Evolutionary conservation across 2,797 vertebrate species (phyloP).

Genomic region (Paramormyrops hopkinsi): DNA sequence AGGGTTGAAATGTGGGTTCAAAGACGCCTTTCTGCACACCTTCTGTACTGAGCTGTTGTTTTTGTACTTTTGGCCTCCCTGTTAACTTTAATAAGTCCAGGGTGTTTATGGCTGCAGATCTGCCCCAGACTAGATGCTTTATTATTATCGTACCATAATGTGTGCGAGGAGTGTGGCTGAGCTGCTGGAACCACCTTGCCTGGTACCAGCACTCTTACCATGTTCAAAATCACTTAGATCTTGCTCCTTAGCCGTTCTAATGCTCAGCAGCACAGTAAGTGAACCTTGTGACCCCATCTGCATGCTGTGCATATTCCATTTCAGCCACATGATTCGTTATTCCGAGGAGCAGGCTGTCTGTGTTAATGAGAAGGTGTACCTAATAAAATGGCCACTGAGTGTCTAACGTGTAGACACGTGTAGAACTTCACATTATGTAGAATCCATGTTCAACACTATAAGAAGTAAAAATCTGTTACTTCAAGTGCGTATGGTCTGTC

Average conservation of each 20-base stretch:
- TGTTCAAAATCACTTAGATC: not conserved
- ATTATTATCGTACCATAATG: not conserved
- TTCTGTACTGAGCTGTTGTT: not conserved
- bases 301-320: not conserved
- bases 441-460: not conserved
- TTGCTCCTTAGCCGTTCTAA: not conserved
- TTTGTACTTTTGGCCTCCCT: not conserved
- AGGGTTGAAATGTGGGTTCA: not conserved
- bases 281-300: not conserved
- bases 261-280: not conserved
- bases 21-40: not conserved
- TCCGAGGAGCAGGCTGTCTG: not conserved
- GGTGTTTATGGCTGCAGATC: not conserved
- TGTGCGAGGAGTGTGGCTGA: not conserved
- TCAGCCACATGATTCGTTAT: not conserved
- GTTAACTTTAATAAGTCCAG: not conserved
- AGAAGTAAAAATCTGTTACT: not conserved
- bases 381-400: not conserved
- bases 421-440: not conserved
- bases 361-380: not conserved
- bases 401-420: not conserved
- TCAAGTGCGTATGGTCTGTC: not conserved
- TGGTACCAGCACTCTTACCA: not conserved
- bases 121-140: not conserved
- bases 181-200: not conserved